A percentile compares a stretch with the other conserved stretches of the same genome.
phyloP scores from a whole-genome alignment of 1,140 invertebrate genomes.

The Ostrea denselamellosa region DNA sequence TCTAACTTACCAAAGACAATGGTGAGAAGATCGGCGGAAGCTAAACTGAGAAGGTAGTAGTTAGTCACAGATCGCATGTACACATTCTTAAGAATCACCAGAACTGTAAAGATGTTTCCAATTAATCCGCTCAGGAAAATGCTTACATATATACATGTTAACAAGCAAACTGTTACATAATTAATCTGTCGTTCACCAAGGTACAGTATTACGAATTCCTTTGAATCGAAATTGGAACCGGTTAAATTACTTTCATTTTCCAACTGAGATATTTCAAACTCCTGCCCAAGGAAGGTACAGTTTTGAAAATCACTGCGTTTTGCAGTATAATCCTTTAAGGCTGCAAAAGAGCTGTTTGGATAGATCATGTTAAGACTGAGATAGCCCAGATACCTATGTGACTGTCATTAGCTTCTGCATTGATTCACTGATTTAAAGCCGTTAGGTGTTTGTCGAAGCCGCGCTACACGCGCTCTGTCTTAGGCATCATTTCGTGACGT shows the following conservation, averaged over 20 bases:
- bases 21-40: constrained; percentile 39
- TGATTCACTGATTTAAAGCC: not conserved
- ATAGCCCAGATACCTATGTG: not conserved
- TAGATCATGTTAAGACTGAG: not conserved
- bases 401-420: not conserved
- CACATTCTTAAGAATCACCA: constrained; percentile 47
- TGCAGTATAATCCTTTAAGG: not conserved
- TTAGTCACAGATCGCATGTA: constrained; percentile 53
- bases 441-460: not conserved
- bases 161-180: not conserved
- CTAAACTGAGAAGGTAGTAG: constrained; percentile 48
- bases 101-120: constrained; percentile 48
- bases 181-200: constrained; percentile 10
- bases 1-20: constrained; percentile 49
- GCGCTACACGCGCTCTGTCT: not conserved
- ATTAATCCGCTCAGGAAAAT: constrained; percentile 46
- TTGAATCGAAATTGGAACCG: not conserved
- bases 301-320: not conserved
- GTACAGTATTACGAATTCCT: not conserved
- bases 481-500: constrained; percentile 10
- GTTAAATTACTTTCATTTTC: constrained; percentile 15
- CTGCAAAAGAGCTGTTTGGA: not conserved
- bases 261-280: not conserved
- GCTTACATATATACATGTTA: constrained; percentile 43
- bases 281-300: not conserved